Evolutionary conservation across 2,797 vertebrate species (phyloP).

Genomic region (Sebastes itinus): DNA sequence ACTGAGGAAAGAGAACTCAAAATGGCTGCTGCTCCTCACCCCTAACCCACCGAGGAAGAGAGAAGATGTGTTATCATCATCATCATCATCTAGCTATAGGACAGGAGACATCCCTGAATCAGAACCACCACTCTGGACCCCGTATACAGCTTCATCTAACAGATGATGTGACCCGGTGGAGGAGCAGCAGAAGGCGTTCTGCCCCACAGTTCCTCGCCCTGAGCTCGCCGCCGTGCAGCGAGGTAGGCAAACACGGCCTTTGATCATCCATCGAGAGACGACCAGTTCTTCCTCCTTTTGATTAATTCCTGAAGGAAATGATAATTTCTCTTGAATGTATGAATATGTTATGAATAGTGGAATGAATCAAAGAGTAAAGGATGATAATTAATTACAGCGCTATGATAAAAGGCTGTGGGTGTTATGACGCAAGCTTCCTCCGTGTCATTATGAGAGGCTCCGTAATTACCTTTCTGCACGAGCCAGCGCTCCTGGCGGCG

Average conservation of each 20-base stretch:
- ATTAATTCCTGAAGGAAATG: constrained; percentile 87
- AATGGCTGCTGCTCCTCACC: constrained; percentile 43
- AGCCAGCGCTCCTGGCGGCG: constrained; percentile 82
- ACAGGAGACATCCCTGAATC: too few species aligned
- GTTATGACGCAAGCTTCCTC: constrained; percentile 85
- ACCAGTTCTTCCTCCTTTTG: constrained; percentile 77
- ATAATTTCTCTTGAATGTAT: constrained; percentile 87
- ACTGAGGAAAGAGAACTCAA: constrained; percentile 19
- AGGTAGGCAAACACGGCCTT: constrained; percentile 76
- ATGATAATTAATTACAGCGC: constrained; percentile 85
- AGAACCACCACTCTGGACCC: too few species aligned
- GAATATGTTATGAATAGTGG: constrained; percentile 87
- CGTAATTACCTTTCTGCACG: constrained; percentile 86
- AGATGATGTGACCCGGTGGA: constrained; percentile 11
- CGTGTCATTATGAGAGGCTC: constrained; percentile 82
- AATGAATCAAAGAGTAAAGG: constrained; percentile 86
- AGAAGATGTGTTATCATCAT: too few species aligned
- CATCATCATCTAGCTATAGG: too few species aligned
- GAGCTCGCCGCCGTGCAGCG: constrained; percentile 26
- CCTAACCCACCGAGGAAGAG: too few species aligned
- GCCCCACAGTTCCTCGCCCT: constrained; percentile 14
- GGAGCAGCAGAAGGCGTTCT: neutral
- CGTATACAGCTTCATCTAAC: neutral
- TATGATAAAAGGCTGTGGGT: constrained; percentile 82
- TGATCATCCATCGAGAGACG: constrained; percentile 79